Evolutionary conservation across 2,113 vertebrate genomes (phyloP), one percentile per base, ranked within the genome.

Genomic region (Eulacestoma nigropectus): DNA sequence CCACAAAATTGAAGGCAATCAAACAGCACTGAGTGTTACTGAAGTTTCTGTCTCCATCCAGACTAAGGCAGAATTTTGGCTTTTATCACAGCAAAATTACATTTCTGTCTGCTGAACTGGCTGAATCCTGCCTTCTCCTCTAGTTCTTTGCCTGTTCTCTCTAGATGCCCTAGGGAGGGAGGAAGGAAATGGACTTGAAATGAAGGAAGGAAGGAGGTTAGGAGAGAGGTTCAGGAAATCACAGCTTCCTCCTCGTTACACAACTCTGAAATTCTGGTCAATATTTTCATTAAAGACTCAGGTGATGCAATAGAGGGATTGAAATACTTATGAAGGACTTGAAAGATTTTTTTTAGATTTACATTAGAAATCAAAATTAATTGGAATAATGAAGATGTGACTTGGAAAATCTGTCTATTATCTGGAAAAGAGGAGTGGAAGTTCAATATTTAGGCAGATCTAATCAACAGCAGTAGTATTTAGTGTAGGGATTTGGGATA

Each of bases 21-120:
- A 87, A 60, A 94, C 83, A 82, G 84, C 95, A 87, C 37, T 33
- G 52, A 96, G 90, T 7, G 6, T 94, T 97, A 94, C 95, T 68
- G 87, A 94, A 76, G 85, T 87, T 95, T 90, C 83, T 96, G 95
- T 41, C 91, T 94, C 19, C 23, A 37, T 74, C 94, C 93, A 97
- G 96, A 88, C 93, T 52, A 84, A 96, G 72, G 89, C 73, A 94
- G 68, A 95, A 85, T 94, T 95, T 81, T 79, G 60, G 30, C 25
- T 56, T 68, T 87, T 59, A 41, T 37, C 3, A 4, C 13, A 70
- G 4, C 6, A 11, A 44, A 65, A 69, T 67, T 29, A 35, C 10
- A 9, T 5, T 7, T 76, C 41, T 79, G 18, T 21, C 63, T 76
- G 37, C 56, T 64, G 65, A 33, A 29, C 44, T 75, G 60, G 33